Evolutionary conservation across 2,113 vertebrate genomes (phyloP).

Genomic region (Otus sunia): DNA sequence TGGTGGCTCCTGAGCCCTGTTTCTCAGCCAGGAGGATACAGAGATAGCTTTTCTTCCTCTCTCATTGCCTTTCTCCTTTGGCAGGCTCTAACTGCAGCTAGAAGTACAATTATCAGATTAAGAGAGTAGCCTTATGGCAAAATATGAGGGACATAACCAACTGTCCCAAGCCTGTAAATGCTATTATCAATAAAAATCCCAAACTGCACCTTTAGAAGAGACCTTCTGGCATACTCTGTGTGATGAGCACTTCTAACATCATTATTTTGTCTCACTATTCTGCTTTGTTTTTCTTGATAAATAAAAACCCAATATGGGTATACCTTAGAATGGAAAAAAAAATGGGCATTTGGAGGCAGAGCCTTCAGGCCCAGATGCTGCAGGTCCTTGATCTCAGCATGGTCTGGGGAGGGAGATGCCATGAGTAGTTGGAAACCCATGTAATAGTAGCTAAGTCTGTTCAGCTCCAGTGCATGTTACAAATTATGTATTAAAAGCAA

Average conservation of each 20-base stretch:
- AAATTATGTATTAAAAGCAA: neutral
- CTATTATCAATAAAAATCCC: neutral
- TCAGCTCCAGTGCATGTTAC: neutral
- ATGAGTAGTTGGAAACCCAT: rapidly evolving
- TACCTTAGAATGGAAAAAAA: neutral
- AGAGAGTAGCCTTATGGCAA: neutral
- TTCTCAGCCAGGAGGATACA: neutral
- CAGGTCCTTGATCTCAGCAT: neutral
- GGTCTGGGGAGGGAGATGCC: neutral
- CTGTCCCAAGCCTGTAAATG: neutral
- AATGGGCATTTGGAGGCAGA: neutral
- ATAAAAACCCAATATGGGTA: rapidly evolving
- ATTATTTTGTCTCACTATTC: neutral
- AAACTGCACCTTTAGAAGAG: neutral
- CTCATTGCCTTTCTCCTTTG: neutral
- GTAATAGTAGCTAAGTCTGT: neutral
- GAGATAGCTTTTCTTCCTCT: neutral
- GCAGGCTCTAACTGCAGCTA: neutral
- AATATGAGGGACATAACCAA: neutral
- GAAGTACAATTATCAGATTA: neutral
- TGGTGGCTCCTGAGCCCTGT: neutral
- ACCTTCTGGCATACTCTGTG: neutral
- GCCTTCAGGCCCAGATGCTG: neutral
- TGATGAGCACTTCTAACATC: neutral
- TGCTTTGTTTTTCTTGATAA: neutral